Evolutionary conservation across 2,797 vertebrate genomes (phyloP).

Genomic region (Scolopax bukidnonensis): DNA sequence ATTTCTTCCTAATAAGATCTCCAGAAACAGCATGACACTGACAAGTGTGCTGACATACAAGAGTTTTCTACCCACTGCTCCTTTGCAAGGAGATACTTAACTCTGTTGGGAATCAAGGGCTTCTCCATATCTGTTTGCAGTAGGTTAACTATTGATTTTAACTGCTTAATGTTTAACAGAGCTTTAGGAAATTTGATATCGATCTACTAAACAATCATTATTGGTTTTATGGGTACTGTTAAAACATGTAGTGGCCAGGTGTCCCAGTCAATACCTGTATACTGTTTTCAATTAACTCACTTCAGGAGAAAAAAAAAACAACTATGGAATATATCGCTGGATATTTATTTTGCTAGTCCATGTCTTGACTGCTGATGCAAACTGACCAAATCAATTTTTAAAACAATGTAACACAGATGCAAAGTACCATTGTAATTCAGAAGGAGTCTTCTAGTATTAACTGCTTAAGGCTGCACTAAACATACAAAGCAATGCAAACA

Average conservation of each 20-base stretch:
- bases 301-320: background rate
- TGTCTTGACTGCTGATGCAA: conserved; percentile 13
- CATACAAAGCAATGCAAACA: conserved; percentile 12
- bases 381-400: conserved; percentile 42
- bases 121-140: background rate
- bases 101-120: background rate
- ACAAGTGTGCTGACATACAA: background rate
- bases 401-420: conserved; percentile 9
- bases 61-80: background rate
- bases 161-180: conserved; percentile 33
- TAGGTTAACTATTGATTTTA: conserved; percentile 53
- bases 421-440: conserved; percentile 16
- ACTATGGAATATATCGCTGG: background rate
- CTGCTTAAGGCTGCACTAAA: conserved; percentile 8
- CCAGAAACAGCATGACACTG: background rate
- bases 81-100: background rate
- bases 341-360: conserved; percentile 23
- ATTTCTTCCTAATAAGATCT: background rate
- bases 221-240: conserved; percentile 19
- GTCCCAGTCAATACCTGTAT: conserved; percentile 32
- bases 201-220: conserved; percentile 31
- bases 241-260: background rate
- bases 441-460: background rate
- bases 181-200: conserved; percentile 20
- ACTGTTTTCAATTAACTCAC: conserved; percentile 49